Conservation (phyloP, 2,888 invertebrate species). For the Frankliniella intonsa region DNA sequence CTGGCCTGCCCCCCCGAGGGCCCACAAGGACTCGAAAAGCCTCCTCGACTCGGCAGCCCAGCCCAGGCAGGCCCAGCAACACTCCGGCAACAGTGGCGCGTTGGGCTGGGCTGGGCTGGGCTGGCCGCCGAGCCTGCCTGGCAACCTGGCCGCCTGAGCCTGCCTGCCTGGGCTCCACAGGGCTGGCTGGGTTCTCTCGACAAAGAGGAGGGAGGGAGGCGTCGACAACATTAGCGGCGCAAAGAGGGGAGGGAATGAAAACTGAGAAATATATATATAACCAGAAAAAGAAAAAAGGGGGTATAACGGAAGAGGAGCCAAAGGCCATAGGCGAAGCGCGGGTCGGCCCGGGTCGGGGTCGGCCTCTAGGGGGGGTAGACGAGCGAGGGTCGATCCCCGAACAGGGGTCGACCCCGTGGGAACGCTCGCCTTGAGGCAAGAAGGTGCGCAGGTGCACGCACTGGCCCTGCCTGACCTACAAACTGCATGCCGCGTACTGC, state of each 20-base stretch:
- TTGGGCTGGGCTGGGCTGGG: background rate
- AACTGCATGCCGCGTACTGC: background rate
- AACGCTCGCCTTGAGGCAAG: background rate
- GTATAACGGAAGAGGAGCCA: background rate
- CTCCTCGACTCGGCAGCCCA: background rate
- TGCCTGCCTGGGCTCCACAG: background rate
- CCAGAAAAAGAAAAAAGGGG: background rate
- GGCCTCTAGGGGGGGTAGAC: background rate
- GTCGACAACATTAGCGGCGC: background rate
- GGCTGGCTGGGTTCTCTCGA: background rate
- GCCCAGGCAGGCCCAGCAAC: background rate
- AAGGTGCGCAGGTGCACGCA: background rate
- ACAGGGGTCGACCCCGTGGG: conserved; percentile 5
- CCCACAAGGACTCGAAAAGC: background rate
- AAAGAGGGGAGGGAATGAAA: background rate
- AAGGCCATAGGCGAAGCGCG: background rate
- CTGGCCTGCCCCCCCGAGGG: background rate
- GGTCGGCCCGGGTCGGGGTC: background rate
- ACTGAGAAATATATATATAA: background rate
- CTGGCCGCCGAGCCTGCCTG: background rate
- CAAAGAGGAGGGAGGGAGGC: background rate
- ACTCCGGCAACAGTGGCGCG: background rate
- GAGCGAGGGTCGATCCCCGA: background rate
- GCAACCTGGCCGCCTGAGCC: background rate
- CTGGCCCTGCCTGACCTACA: background rate